A percentile compares a stretch with the other conserved stretches of the same genome.
Evolutionary conservation across 2,113 vertebrate genomes (phyloP).

Genomic region (Dendropsophus ebraccatus): DNA sequence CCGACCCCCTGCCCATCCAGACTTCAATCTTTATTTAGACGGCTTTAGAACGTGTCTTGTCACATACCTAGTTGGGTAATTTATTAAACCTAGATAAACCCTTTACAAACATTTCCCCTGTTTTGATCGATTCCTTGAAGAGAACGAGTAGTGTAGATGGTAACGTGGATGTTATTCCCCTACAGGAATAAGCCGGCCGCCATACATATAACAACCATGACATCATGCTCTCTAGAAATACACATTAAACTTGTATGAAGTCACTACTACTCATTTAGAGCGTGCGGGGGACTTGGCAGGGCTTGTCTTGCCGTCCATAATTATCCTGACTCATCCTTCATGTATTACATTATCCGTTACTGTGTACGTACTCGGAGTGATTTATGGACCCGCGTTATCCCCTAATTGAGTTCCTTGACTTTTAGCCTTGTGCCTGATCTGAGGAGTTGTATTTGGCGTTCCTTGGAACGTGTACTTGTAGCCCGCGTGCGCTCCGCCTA

Average conservation of each 20-base stretch:
- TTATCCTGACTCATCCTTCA: slow-evolving; percentile 35
- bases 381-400: slow-evolving; percentile 17
- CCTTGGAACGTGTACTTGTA: background rate
- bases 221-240: background rate
- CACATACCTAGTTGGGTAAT: too few relatives aligned
- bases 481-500: background rate
- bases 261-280: slow-evolving; percentile 20
- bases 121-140: too few relatives aligned
- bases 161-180: too few relatives aligned
- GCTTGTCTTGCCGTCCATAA: slow-evolving; percentile 18
- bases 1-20: too few relatives aligned
- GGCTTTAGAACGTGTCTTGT: too few relatives aligned
- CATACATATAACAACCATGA: slow-evolving; percentile 27
- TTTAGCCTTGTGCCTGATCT: background rate
- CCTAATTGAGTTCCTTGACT: slow-evolving; percentile 4
- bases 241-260: slow-evolving; percentile 5
- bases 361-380: slow-evolving; percentile 11
- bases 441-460: background rate
- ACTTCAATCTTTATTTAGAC: too few relatives aligned
- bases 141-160: too few relatives aligned
- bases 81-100: too few relatives aligned
- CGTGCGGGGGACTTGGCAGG: background rate
- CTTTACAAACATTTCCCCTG: too few relatives aligned
- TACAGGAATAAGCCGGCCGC: slow-evolving; percentile 8
- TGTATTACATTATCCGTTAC: slow-evolving; percentile 29